Evolutionary conservation across 2,113 vertebrate genomes (phyloP), one percentile per base, ranked within the genome.

Genomic region (Perccottus glenii): DNA sequence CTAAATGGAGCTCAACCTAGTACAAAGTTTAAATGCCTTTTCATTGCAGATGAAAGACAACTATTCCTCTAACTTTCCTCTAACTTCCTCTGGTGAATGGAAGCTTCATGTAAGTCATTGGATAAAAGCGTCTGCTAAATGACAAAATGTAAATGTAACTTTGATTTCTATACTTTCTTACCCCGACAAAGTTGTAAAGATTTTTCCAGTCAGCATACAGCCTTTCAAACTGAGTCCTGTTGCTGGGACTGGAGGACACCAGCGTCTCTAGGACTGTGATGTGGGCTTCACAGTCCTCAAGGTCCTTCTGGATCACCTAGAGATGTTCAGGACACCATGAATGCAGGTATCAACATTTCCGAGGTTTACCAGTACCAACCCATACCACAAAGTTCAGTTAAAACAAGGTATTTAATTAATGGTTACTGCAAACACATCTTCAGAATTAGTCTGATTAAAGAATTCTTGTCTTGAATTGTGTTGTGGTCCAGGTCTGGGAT

Each of bases 281-380:
- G 52, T 95, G 92, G 46, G 86, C 67, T 9, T 85, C 79, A 59
- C 93, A 90, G 65, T 95, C 94, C 76, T 94, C 85, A 65, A 94
- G 81, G 12, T 97, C 95, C 80, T 93, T 96, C 67, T 92, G 93
- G 48, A 99, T 91, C 59, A 86, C 91, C 96, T 99, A 87, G 3
- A 60, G 61, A 85, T 47, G 63, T 0, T 61, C 50, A 61, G 40
- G 27, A 57, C 50, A 56, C 19, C 19, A 27, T 27, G 19, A 27
- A 2, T 35, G 63, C 3, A 55, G 16, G 38, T 40, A 40, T 8
- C 38, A 40, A 40, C 52, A 55, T 27, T 27, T 27, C 19, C 19
- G 9, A 10, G 8, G 15, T 27, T 50, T 5, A 50, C 16, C 16
- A 19, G 4, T 3, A 9, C 9, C 15, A 27, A 27, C 19, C 19